phyloP scores from a whole-genome alignment of 2,888 invertebrate species.

The Lasioglossum zephyrum region DNA sequence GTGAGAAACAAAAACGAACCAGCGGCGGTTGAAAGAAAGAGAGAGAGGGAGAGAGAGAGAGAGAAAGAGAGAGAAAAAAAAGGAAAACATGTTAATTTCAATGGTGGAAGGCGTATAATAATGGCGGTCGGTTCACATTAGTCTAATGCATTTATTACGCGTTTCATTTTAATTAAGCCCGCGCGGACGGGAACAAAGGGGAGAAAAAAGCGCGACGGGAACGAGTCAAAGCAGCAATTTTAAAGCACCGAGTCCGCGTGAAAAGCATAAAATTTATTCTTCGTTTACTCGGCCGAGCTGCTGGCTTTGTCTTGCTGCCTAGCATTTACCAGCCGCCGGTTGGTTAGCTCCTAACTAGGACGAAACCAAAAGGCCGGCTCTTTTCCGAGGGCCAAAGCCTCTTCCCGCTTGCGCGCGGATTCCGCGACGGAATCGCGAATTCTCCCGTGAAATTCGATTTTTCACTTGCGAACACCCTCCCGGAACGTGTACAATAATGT shows the following conservation, averaged over 20 bases:
- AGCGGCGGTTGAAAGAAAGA: neutral
- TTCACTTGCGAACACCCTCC: neutral
- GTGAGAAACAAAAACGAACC: neutral
- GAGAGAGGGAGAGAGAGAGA: neutral
- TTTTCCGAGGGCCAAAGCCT: neutral
- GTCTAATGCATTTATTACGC: constrained; percentile 30
- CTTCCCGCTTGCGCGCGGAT: neutral
- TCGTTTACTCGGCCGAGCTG: constrained; percentile 24
- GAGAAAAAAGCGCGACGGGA: neutral
- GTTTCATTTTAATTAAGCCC: constrained; percentile 48
- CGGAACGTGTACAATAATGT: neutral
- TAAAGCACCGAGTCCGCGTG: constrained; percentile 26
- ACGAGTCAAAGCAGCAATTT: constrained; percentile 33
- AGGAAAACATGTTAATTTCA: constrained; percentile 12
- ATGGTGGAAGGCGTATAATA: constrained; percentile 21
- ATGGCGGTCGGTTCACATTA: constrained; percentile 5
- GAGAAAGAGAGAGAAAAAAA: no score
- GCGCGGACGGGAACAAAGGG: constrained; percentile 21
- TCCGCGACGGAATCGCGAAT: neutral
- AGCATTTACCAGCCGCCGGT: constrained; percentile 30
- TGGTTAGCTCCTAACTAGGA: constrained; percentile 24
- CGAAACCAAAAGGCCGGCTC: constrained; percentile 25
- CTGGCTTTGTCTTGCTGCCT: constrained; percentile 34
- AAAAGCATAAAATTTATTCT: constrained; percentile 51
- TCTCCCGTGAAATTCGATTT: neutral